Evolutionary conservation across 1,140 invertebrate genomes (phyloP), one percentile per base, ranked within the genome.

Genomic region (Neodiprion lecontei): DNA sequence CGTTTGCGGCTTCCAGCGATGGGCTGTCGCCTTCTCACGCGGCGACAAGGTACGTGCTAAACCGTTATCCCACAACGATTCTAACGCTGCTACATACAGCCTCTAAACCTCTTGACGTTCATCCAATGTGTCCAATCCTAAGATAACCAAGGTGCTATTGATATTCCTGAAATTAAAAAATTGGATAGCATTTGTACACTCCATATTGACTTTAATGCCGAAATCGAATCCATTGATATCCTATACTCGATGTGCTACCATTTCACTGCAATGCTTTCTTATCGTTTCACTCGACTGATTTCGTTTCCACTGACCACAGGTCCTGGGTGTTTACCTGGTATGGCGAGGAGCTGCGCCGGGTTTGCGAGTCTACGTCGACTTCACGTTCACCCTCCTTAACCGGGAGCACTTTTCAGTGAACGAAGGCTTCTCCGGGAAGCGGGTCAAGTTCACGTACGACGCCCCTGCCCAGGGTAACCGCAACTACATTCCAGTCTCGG

Each of bases 371-470:
- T 95, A 94, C 82, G 93, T 96, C 61, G 95, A 97, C 85, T 96
- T 95, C 82, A 93, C 93, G 17, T 95, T 97, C 85, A 96, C 95
- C 1, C 90, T 96, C 9, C 90, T 96, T 28, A 96, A 96, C 82
- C 91, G 94, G 11, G 95, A 96, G 78, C 95, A 96, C 84, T 97
- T 96, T 85, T 95, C 94, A 69, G 92, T 92, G 75, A 96, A 96
- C 85, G 95, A 96, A 82, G 91, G 92, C 2, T 96, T 95, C 88
- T 92, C 93, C 17, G 95, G 95, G 66, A 95, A 95, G 84, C 92
- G 94, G 82, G 91, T 92, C 40, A 93, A 93, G 81, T 97, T 96
- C 86, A 95, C 92, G 8, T 90, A 91, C 75, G 94, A 95, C 61
- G 92, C 90, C 74, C 93, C 92, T 0, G 93, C 94, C 0, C 94